Base-by-base conservation (phyloP, 2,888 invertebrate genomes). In the Leptarthrus brevirostris region DNA sequence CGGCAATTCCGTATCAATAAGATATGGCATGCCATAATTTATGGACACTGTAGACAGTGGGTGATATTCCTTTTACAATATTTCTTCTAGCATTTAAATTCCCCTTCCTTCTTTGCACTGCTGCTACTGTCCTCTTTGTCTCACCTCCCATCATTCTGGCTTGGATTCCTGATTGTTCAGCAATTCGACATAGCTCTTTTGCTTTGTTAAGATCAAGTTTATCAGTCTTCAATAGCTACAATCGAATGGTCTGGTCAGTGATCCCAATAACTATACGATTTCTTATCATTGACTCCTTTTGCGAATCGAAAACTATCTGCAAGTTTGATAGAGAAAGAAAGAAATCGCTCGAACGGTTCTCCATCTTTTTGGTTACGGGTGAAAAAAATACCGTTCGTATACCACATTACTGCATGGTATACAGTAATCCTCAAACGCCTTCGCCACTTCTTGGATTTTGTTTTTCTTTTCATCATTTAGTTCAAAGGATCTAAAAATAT, bases 121-220 rank as follows among this genome's bases (percentile, higher is more conserved):
- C 61, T 69, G 72, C 72, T 18, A 66, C 54, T 47, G 69, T 64
- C 22, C 66, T 49, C 69, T 30, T 26, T n/a, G 47, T 40, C 49
- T 75, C 73, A n/a, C 58, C 36, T 54, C 69, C 72, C 74, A 73
- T 61, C 52, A 54, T 53, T 47, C 72, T 10, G 0, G 72, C 74
- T 10, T 72, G 66, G 54, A 72, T 54, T 47, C 56, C 49, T 26
- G 58, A 24, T 24, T 58, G 58, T 30, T 58, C 58, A 26, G 24
- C 58, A 16, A 58, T 30, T 2, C 58, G 58, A 30, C 30, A 20
- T 10, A 58, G 12, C 30, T 58, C 30, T n/a, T 58, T 58, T 12
- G 58, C 58, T n/a, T 58, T 26, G 30, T 16, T n/a, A 4, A 58
- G 18, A 30, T 58, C 30, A 3, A 58, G 58, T 8, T 26, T 20